Evolutionary conservation across 1,140 invertebrate species (phyloP).

Genomic region (Cotesia chilonis): DNA sequence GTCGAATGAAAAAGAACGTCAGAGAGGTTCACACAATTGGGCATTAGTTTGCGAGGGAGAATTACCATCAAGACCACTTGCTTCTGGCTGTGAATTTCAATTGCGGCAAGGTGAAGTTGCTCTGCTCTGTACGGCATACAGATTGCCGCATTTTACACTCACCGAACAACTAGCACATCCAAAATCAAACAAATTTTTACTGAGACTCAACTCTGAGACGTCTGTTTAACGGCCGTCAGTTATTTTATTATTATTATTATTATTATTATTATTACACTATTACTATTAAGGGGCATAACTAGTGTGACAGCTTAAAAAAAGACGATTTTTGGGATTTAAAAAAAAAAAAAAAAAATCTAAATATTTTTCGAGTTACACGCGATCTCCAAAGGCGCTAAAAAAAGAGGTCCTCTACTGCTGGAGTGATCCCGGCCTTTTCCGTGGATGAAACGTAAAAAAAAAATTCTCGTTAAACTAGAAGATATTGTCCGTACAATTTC

Average conservation of each 20-base stretch:
- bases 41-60: slow-evolving; percentile 89
- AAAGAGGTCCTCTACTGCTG: too few relatives aligned
- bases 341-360: too few relatives aligned
- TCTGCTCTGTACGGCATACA: slow-evolving; percentile 84
- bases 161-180: slow-evolving; percentile 96
- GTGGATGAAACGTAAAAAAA: too few relatives aligned
- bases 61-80: slow-evolving; percentile 83
- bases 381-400: too few relatives aligned
- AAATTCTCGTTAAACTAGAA: too few relatives aligned
- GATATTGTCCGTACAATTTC: too few relatives aligned
- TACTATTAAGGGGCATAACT: neutral
- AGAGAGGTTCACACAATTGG: slow-evolving; percentile 85
- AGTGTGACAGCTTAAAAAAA: too few relatives aligned
- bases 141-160: slow-evolving; percentile 91
- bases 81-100: slow-evolving; percentile 86
- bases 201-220: slow-evolving; percentile 94
- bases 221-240: slow-evolving; percentile 76
- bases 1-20: slow-evolving; percentile 80
- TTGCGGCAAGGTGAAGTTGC: slow-evolving; percentile 93
- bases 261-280: neutral
- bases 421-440: too few relatives aligned
- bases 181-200: slow-evolving; percentile 93
- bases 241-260: neutral
- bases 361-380: too few relatives aligned
- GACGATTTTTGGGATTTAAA: too few relatives aligned